phyloP scores from a whole-genome alignment of 1,140 invertebrate genomes.

The Cardiocondyla obscurior region DNA sequence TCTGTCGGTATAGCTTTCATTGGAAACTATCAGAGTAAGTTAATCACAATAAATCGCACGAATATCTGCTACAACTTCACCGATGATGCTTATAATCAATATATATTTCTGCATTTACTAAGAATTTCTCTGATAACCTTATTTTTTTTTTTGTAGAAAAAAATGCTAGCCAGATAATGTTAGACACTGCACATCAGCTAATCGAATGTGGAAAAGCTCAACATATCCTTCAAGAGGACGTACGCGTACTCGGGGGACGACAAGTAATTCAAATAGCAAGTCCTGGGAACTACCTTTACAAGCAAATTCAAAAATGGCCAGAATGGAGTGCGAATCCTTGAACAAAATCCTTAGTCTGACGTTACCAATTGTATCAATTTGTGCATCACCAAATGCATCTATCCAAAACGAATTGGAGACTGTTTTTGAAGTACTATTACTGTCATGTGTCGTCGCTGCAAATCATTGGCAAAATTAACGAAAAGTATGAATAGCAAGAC shows the following conservation, averaged over 20 bases:
- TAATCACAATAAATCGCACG: not conserved
- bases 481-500: conserved; percentile 39
- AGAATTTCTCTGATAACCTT: not conserved
- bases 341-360: too few species aligned
- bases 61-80: not conserved
- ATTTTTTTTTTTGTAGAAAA: conserved; percentile 83
- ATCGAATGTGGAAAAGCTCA: conserved; percentile 86
- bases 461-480: not conserved
- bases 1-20: conserved; percentile 83
- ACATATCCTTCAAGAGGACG: conserved; percentile 85
- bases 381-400: not conserved
- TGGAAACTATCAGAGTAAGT: conserved; percentile 79
- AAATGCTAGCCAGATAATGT: conserved; percentile 83
- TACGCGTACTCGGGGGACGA: conserved; percentile 86
- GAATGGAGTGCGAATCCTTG: conserved; percentile 70
- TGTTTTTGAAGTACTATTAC: not conserved
- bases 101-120: conserved; percentile 5
- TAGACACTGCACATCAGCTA: conserved; percentile 85
- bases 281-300: conserved; percentile 86
- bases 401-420: not conserved
- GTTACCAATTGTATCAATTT: not conserved
- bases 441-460: not conserved
- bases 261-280: conserved; percentile 86
- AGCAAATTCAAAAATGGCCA: conserved; percentile 77
- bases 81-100: not conserved